Percentiles rank a stretch among this genome's conserved stretches.
Conservation (phyloP, 2,113 vertebrate species). For the Chlamydotis undulata region DNA sequence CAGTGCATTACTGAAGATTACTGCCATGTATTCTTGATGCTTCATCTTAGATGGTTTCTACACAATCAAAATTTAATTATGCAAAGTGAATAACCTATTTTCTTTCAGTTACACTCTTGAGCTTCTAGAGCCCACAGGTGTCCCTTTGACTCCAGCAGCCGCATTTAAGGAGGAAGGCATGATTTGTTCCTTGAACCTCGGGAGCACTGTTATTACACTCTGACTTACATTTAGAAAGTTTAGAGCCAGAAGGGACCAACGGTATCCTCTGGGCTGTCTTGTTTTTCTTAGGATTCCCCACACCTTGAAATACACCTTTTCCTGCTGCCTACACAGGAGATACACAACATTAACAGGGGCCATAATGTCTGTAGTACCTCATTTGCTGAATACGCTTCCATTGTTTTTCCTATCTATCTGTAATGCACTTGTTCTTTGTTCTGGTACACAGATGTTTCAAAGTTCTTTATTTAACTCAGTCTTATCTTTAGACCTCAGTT, state of each 20-base stretch:
- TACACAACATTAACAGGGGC: not conserved
- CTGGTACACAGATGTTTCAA: constrained; percentile 16
- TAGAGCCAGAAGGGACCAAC: not conserved
- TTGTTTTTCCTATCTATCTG: not conserved
- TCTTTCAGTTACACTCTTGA: not conserved
- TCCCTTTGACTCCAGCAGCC: not conserved
- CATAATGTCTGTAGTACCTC: not conserved
- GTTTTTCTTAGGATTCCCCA: not conserved
- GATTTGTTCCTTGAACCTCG: not conserved
- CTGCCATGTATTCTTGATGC: not conserved
- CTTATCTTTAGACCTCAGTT: not conserved
- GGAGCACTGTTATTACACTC: not conserved
- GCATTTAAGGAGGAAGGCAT: not conserved
- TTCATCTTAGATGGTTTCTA: not conserved
- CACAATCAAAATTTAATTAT: not conserved
- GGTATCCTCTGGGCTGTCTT: not conserved
- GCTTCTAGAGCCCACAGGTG: not conserved
- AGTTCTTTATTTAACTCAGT: constrained; percentile 20
- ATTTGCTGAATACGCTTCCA: not conserved
- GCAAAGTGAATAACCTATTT: not conserved
- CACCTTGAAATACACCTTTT: not conserved
- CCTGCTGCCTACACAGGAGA: not conserved
- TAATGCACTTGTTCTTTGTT: constrained; percentile 1
- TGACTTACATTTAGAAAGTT: not conserved
- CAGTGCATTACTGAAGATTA: not conserved